Evolutionary conservation across 2,113 vertebrate genomes (phyloP).

Genomic region (Phalacrocorax carbo): DNA sequence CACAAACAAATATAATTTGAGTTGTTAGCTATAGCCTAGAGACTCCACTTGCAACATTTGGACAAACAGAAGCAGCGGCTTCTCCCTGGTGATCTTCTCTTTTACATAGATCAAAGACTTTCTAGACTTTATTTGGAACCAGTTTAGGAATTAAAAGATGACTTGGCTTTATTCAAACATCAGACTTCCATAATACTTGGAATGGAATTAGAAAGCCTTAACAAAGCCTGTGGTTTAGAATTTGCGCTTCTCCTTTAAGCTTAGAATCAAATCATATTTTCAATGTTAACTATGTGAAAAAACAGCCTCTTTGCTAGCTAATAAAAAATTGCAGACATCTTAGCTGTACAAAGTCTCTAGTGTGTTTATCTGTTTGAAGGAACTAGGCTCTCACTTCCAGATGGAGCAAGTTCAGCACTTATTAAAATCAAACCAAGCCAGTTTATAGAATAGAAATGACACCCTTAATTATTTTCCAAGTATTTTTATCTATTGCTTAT

Average conservation of each 20-base stretch:
- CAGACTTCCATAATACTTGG: conserved; percentile 48
- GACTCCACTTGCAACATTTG: conserved; percentile 45
- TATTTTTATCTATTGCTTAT: not conserved
- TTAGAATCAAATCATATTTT: conserved; percentile 25
- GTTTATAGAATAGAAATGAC: not conserved
- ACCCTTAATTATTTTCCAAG: not conserved
- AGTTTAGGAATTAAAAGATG: conserved; percentile 55
- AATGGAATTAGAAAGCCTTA: conserved; percentile 44
- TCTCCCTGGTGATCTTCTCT: conserved; percentile 49
- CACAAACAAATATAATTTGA: conserved; percentile 35
- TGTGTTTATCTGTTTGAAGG: conserved; percentile 3
- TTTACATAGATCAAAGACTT: conserved; percentile 57
- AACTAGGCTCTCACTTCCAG: not conserved
- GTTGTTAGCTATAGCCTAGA: conserved; percentile 35
- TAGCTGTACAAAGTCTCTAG: not conserved
- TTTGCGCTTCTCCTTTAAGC: conserved; percentile 29
- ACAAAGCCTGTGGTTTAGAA: conserved; percentile 36
- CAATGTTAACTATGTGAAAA: not conserved
- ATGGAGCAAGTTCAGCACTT: not conserved
- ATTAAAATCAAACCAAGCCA: not conserved
- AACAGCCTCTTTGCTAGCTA: not conserved
- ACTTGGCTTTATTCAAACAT: conserved; percentile 39
- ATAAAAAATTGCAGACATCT: not conserved
- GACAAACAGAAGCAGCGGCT: conserved; percentile 50
- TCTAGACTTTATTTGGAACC: conserved; percentile 36